Conservation (phyloP, 2,797 vertebrate genomes). For the Buphagus erythrorhynchus region DNA sequence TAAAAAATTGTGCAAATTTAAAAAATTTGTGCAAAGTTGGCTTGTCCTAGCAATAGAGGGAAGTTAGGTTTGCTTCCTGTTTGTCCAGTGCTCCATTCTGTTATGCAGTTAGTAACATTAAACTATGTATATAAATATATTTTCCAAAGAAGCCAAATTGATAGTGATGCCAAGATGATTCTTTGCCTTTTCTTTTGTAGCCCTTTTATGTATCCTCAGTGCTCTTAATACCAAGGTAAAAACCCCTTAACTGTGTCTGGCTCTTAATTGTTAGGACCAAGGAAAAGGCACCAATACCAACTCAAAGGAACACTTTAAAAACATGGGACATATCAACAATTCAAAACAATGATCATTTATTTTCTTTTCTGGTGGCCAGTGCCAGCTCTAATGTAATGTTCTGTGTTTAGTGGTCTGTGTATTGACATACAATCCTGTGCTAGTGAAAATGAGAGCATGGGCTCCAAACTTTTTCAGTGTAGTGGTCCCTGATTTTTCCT, state of each 20-base stretch:
- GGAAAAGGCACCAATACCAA: not conserved
- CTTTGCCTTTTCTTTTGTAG: not conserved
- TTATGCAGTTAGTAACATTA: fast-evolving
- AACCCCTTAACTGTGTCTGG: not conserved
- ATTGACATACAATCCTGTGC: not conserved
- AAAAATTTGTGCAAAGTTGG: not conserved
- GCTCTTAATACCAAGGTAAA: not conserved
- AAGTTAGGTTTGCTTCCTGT: not conserved
- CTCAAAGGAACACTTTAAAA: not conserved
- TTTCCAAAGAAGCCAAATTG: not conserved
- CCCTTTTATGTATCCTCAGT: not conserved
- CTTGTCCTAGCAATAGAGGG: not conserved
- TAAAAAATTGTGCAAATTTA: not conserved
- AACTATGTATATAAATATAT: not conserved
- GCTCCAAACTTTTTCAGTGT: not conserved
- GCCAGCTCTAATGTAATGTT: not conserved
- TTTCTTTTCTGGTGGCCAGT: not conserved
- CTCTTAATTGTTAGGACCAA: not conserved
- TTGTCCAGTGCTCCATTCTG: not conserved
- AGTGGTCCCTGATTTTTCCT: not conserved
- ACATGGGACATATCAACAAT: not conserved
- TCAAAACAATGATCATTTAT: not conserved
- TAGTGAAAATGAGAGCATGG: not conserved
- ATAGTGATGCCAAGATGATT: not conserved
- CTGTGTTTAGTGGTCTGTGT: not conserved